Conservation (phyloP, 1,140 invertebrate genomes). For the Drosophila trapezifrons region DNA sequence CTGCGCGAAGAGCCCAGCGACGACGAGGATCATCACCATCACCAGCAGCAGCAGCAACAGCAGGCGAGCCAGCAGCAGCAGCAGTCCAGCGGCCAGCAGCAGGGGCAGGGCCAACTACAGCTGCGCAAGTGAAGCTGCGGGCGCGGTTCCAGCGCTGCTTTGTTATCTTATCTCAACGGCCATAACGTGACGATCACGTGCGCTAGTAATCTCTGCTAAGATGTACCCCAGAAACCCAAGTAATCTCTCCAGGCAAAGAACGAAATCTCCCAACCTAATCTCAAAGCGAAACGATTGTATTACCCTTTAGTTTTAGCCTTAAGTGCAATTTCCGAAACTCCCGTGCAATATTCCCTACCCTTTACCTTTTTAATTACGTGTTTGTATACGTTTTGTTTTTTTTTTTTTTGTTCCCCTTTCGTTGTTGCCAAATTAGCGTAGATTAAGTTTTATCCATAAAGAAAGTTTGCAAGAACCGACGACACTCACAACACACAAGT, state of each 20-base stretch:
- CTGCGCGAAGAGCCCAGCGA: conserved; percentile 87
- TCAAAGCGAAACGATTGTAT: conserved; percentile 39
- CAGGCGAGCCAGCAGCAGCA: conserved; percentile 42
- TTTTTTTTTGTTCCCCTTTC: conserved; percentile 41
- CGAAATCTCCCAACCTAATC: conserved; percentile 32
- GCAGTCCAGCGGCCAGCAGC: conserved; percentile 46
- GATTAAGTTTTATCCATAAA: conserved; percentile 68
- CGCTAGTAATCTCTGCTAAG: conserved; percentile 48
- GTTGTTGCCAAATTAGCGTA: conserved; percentile 80
- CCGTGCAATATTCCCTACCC: conserved; percentile 61
- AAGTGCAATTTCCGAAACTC: conserved; percentile 66
- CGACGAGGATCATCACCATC: conserved; percentile 85
- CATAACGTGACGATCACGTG: conserved; percentile 67
- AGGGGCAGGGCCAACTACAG: conserved; percentile 67
- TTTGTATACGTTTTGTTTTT: conserved; percentile 39
- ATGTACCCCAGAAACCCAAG: conserved; percentile 9
- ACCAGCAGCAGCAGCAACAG: conserved; percentile 55
- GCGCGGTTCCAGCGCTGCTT: conserved; percentile 15
- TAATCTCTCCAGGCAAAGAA: conserved; percentile 47
- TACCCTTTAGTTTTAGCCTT: conserved; percentile 67
- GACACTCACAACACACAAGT: conserved; percentile 31
- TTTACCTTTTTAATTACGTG: neutral
- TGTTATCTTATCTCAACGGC: conserved; percentile 78
- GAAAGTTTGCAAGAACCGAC: conserved; percentile 21
- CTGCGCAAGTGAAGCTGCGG: conserved; percentile 63